These are phyloP conservation scores for Tichodroma muraria DNA, from an alignment of 2,113 vertebrate species.

Conservation along the genomic window DNA sequence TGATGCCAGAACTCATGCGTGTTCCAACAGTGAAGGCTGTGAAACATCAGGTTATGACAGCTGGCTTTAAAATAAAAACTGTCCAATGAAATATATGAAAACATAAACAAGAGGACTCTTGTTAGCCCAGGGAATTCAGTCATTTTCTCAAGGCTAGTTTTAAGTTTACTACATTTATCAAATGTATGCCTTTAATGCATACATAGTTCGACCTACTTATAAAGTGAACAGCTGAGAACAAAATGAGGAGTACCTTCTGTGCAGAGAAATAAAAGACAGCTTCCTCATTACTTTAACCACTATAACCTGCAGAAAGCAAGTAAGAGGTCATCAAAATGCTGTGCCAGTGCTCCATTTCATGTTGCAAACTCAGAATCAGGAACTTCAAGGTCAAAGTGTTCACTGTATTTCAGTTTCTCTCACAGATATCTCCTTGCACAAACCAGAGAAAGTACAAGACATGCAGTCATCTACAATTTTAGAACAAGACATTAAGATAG, in stretches of 20 bases:
- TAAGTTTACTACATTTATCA: background rate
- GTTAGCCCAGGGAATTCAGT: constrained; percentile 12
- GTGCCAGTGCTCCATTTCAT: background rate
- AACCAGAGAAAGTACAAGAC: background rate
- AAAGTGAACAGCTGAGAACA: background rate
- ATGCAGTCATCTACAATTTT: background rate
- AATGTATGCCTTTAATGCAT: background rate
- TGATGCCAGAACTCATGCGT: constrained; percentile 29
- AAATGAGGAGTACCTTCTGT: background rate
- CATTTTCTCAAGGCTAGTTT: constrained; percentile 21
- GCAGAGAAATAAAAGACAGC: background rate
- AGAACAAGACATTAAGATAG: background rate
- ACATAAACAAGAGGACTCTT: constrained; percentile 51
- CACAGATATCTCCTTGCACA: background rate
- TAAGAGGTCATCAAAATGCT: background rate
- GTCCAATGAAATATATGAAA: constrained; percentile 49
- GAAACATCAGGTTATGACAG: constrained; percentile 60
- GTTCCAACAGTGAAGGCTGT: constrained; percentile 47
- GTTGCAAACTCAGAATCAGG: background rate
- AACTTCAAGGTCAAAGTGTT: background rate
- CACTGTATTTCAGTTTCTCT: background rate
- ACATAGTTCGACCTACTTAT: background rate
- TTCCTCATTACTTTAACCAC: background rate
- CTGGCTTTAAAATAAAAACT: constrained; percentile 53
- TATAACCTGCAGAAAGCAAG: background rate